A percentile compares a stretch with the other conserved stretches of the same genome.
phyloP scores from a whole-genome alignment of 2,113 vertebrate species.

The Tachysurus vachellii region DNA sequence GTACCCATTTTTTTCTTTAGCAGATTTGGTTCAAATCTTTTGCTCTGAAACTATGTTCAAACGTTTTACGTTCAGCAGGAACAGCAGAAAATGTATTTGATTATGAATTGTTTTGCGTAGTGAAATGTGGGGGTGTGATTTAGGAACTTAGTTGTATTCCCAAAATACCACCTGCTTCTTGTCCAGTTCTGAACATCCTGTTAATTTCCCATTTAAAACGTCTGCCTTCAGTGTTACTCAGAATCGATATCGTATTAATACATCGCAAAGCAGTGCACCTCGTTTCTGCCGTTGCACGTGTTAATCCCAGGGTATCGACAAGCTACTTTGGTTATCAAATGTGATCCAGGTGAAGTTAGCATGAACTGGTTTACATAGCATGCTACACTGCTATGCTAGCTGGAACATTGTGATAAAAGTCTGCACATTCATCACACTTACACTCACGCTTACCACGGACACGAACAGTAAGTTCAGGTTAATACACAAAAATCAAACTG shows the following conservation, averaged over 20 bases:
- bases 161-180: background rate
- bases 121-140: background rate
- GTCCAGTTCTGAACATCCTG: background rate
- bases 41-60: background rate
- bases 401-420: background rate
- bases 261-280: too few species aligned
- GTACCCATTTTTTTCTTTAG: background rate
- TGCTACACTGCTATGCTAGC: background rate
- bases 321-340: conserved; percentile 19
- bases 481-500: conserved; percentile 2
- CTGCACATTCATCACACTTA: background rate
- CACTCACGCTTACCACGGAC: background rate
- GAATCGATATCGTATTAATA: background rate
- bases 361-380: conserved; percentile 3
- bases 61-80: background rate
- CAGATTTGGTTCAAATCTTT: background rate
- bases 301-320: background rate
- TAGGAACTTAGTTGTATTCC: background rate
- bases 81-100: background rate
- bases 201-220: background rate
- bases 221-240: background rate
- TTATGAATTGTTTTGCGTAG: too few species aligned
- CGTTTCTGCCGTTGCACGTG: background rate
- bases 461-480: background rate
- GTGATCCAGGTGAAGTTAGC: background rate